phyloP scores from a whole-genome alignment of 2,888 invertebrate species.

The Erebia epiphron region DNA sequence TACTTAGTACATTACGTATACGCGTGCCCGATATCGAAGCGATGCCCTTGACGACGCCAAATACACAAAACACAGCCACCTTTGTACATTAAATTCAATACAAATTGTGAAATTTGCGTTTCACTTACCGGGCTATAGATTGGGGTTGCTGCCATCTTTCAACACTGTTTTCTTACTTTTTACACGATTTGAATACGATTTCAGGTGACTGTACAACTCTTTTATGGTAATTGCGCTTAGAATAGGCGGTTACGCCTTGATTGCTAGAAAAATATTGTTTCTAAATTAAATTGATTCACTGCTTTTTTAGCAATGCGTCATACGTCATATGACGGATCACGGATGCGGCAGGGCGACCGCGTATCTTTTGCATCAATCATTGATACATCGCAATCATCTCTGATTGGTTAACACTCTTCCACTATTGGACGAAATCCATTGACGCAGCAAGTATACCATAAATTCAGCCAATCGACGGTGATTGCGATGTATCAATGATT shows the following conservation, averaged over 20 bases:
- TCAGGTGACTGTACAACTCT: slow-evolving; percentile 17
- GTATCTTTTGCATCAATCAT: too few relatives aligned
- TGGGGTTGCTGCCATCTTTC: slow-evolving; percentile 63
- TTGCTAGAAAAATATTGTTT: slow-evolving; percentile 51
- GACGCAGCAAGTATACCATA: too few relatives aligned
- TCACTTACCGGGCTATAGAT: slow-evolving; percentile 73
- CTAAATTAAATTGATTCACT: slow-evolving; percentile 52
- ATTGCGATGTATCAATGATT: too few relatives aligned
- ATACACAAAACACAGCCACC: slow-evolving; percentile 41
- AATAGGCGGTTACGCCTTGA: slow-evolving; percentile 57
- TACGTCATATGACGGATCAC: slow-evolving; percentile 61
- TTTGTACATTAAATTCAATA: slow-evolving; percentile 37
- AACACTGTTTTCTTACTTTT: slow-evolving; percentile 14
- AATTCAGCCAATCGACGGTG: too few relatives aligned
- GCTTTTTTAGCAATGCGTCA: slow-evolving; percentile 59
- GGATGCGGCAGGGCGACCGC: too few relatives aligned
- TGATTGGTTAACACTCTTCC: too few relatives aligned
- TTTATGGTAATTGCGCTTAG: slow-evolving; percentile 47
- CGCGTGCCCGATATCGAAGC: slow-evolving; percentile 21
- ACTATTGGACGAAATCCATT: too few relatives aligned
- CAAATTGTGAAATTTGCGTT: slow-evolving; percentile 36
- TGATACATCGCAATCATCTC: too few relatives aligned
- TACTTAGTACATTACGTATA: slow-evolving; percentile 21
- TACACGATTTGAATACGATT: slow-evolving; percentile 11
- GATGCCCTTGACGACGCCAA: slow-evolving; percentile 64